Evolutionary conservation across 2,797 vertebrate genomes (phyloP).

Genomic region (Etheostoma perlongum): DNA sequence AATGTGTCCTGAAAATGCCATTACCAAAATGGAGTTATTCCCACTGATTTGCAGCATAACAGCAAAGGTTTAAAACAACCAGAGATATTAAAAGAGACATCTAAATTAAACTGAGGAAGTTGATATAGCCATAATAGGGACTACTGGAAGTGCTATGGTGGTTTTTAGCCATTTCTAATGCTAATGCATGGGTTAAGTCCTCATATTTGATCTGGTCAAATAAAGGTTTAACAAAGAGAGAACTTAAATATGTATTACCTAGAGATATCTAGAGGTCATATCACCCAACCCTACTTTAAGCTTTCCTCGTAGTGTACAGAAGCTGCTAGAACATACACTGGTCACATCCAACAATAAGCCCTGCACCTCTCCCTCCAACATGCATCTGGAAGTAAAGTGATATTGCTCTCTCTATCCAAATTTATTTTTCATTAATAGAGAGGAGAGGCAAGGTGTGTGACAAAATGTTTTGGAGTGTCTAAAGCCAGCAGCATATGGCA

Average conservation of each 20-base stretch:
- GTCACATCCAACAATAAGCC: neutral
- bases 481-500: neutral
- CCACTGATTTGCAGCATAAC: too few relatives aligned
- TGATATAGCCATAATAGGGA: neutral
- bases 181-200: neutral
- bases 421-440: conserved; percentile 44
- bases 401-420: conserved; percentile 11
- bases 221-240: neutral
- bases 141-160: neutral
- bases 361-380: accelerated
- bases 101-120: neutral
- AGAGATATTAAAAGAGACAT: neutral
- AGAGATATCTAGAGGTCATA: neutral
- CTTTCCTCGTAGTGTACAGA: neutral
- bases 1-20: neutral
- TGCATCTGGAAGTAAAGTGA: conserved; percentile 13
- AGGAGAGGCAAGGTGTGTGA: neutral
- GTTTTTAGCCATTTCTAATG: neutral
- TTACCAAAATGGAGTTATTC: neutral
- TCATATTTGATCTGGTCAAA: neutral
- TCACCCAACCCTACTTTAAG: neutral
- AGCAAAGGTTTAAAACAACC: neutral
- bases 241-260: neutral
- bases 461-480: neutral
- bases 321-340: neutral